A percentile compares a stretch with the other conserved stretches of the same genome.
Conservation (phyloP, 2,888 invertebrate genomes). For the Axea sp. region DNA sequence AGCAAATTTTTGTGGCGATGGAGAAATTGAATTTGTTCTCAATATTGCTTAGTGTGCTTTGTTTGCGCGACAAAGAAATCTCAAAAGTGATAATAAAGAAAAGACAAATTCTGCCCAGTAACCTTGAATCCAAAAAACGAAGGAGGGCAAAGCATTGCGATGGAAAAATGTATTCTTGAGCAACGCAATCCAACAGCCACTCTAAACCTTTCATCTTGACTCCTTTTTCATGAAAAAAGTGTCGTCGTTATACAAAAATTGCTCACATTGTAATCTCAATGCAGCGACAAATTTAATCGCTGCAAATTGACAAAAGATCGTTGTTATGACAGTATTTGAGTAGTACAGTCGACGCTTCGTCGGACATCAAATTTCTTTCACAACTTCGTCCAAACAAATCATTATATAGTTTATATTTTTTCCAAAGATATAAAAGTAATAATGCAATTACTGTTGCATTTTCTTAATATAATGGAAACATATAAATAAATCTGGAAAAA, state of each 20-base stretch:
- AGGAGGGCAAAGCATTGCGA: conserved; percentile 65
- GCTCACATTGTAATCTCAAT: background rate
- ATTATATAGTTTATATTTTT: no score
- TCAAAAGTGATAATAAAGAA: background rate
- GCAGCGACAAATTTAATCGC: background rate
- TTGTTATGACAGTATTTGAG: no score
- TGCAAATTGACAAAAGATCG: background rate
- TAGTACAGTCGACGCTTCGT: conserved; percentile 3
- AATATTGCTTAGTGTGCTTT: conserved; percentile 12
- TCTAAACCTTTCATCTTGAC: background rate
- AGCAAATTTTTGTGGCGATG: background rate
- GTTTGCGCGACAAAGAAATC: background rate
- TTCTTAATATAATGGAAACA: no score
- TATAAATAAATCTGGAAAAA: no score
- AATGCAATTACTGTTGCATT: no score
- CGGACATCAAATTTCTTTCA: no score
- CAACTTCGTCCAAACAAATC: no score
- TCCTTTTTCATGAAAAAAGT: no score
- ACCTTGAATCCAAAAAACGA: conserved; percentile 61
- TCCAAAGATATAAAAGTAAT: no score
- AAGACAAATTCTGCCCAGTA: conserved; percentile 7
- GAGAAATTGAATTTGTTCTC: background rate
- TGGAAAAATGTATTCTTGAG: conserved; percentile 81
- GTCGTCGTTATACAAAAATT: no score
- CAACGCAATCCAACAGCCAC: conserved; percentile 65